Evolutionary conservation across 2,888 invertebrate genomes (phyloP), one percentile per base, ranked within the genome.

Genomic region (Furcula furcula): DNA sequence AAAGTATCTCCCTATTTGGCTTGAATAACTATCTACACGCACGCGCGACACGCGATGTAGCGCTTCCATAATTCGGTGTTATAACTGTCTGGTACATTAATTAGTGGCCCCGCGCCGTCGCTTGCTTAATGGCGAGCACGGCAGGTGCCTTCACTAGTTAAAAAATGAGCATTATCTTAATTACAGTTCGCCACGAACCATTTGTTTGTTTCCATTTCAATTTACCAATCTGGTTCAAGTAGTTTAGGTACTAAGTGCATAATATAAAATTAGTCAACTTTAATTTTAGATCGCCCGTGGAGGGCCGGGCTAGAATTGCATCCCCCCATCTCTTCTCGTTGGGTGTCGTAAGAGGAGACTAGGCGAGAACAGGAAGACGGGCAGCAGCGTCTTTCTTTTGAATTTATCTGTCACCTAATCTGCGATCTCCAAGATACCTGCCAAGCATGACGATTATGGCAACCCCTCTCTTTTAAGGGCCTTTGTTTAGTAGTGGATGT

Each of bases 31-130:
- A 25, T 25, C 25, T 26, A 23, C 55, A 60, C 57, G 59, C 27
- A 27, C 55, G 59, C 57, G 59, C 45, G 51, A 55, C 81, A 80
- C 76, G 81, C 81, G 55, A 80, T 61, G 65, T 62, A 43, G 58
- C 67, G 64, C 64, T 72, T 69, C 55, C 71, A 74, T 78, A 76
- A 75, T 72, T 76, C 70, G 72, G 70, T 76, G 71, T 76, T 73
- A 76, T 76, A 80, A 80, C 76, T 76, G 70, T 63, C 45, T 54
- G 49, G 46, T 52, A 50, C 64, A 59, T 68, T 72, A 74, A 76
- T 76, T 74, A 67, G 59, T 59, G 52, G 55, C 44, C 52, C 47
- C 56, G 51, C 48, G 46, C 51, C 29, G 10, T 29, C 29, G 33
- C 34, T 14, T 39, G 37, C 42, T 48, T 46, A 51, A 60, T 56